Evolutionary conservation across 2,797 vertebrate genomes (phyloP), one percentile per base, ranked within the genome.

Genomic region (Xenops minutus): DNA sequence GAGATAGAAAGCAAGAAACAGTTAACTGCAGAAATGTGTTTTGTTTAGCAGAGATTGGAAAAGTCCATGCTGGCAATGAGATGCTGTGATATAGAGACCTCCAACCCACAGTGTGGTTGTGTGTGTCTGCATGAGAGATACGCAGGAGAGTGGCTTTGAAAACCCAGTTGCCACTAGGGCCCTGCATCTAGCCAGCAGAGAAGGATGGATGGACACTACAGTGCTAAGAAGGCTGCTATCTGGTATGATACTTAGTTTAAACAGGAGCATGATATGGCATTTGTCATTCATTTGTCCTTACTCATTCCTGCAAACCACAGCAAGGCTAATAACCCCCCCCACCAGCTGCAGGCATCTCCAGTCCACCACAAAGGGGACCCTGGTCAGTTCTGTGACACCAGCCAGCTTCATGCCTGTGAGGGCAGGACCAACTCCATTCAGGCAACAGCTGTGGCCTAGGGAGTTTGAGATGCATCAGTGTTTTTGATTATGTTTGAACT

Each of bases 401-500:
- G 59, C 51, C 69, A 82, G 78, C 75, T 79, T 92, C 66, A 55
- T 80, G 94, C 89, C 88, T 88, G 46, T 30, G 64, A 61, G 90
- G 91, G 67, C 85, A 88, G 87, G 51, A 95, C 76, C 43, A 58
- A 43, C 18, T 17, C 56, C 81, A 78, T 84, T 94, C 92, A 74
- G 69, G 83, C 92, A 88, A 22, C 84, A 95, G 88, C 89, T 94
- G 92, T 83, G 58, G 80, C 75, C 91, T 44, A 48, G 56, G 79
- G 81, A 73, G 36, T 68, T 92, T 1, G 85, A 91, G 94, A 87
- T 92, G 75, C 75, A 64, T 39, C 84, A 88, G 71, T 97, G 97
- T 81, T 97, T 97, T 96, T 96, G 94, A 97, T 97, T 97, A 97
- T 73, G 92, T 93, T 86, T 96, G 89, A 95, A 94, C 96, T 97